Evolutionary conservation across 30 jellyfish, hydroid and myxozoan genomes (phyloP).

Genomic region (Turritopsis rubra): DNA sequence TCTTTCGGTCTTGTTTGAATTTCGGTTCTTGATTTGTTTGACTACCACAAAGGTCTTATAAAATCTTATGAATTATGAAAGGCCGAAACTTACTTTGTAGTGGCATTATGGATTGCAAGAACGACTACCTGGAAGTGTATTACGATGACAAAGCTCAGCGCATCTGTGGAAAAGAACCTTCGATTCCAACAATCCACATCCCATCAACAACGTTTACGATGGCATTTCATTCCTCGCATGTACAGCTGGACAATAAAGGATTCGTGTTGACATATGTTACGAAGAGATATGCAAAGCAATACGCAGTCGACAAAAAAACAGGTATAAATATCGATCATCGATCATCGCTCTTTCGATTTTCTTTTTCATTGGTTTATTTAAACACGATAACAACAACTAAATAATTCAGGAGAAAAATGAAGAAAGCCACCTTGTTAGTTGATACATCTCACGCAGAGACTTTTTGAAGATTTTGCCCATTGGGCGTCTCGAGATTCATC

Average conservation of each 20-base stretch:
- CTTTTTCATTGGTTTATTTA: too few species aligned
- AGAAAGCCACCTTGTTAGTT: too few species aligned
- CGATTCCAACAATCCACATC: constrained; percentile 27
- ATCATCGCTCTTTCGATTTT: too few species aligned
- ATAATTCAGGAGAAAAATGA: too few species aligned
- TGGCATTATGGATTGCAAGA: constrained; percentile 39
- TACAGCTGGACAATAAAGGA: constrained; percentile 45
- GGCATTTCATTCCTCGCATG: constrained; percentile 54
- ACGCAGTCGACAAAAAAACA: constrained; percentile 22
- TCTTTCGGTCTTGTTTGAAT: too few species aligned
- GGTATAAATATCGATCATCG: neutral
- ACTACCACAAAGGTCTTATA: neutral
- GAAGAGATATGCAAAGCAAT: constrained; percentile 24
- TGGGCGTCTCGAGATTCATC: too few species aligned
- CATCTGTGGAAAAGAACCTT: constrained; percentile 51
- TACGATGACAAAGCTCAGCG: constrained; percentile 57
- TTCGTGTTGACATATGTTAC: constrained; percentile 67
- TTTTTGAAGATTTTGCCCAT: too few species aligned
- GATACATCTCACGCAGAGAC: too few species aligned
- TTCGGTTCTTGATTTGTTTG: too few species aligned
- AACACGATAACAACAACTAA: too few species aligned
- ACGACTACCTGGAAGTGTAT: constrained; percentile 58
- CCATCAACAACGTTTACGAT: constrained; percentile 42
- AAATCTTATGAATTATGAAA: neutral
- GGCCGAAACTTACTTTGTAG: constrained; percentile 17